Evolutionary conservation across 2,888 invertebrate species (phyloP), one percentile per base, ranked within the genome.

Genomic region (Drymonia ruficornis): DNA sequence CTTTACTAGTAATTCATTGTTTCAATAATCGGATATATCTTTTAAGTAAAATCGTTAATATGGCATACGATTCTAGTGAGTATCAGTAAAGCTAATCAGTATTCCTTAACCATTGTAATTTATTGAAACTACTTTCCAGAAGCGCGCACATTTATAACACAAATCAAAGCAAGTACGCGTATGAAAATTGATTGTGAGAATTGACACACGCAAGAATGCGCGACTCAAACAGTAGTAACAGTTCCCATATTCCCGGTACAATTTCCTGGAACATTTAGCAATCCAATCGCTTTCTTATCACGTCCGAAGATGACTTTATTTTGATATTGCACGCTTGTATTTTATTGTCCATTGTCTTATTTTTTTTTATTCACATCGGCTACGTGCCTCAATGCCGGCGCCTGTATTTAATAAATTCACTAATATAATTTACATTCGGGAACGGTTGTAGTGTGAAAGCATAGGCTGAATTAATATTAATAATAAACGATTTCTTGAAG

Each of bases 271-370:
- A 86, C 59, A 70, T 71, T 78, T 70, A 75, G 65, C 76, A 78
- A 80, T 69, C 53, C 56, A 54, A 77, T 72, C 53, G 67, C 70
- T 84, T 83, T 81, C 87, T 59, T 61, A 78, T 84, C 89, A 89
- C 89, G 90, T 83, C 72, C 75, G 34, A 58, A 81, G 81, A 87
- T 89, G 89, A 88, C 86, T 90, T 85, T 80, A 88, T 89, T 90
- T 87, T 89, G 85, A 90, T 90, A 89, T 87, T 83, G 84, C 83
- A 78, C 83, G 81, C 70, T 63, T 69, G 79, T 83, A 62, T 64
- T 88, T 88, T 86, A 89, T 86, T 61, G 74, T 48, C 87, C 81
- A 90, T 90, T 90, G 89, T 90, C 28, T 45, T 45, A 19, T 48
- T 43, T 48, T 79, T 81, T 78, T 79, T 78, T 74, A 66, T 78